These are phyloP conservation scores for Sitta carolinensis DNA, from an alignment of 2,797 vertebrate genomes.

Conservation along the genomic window DNA sequence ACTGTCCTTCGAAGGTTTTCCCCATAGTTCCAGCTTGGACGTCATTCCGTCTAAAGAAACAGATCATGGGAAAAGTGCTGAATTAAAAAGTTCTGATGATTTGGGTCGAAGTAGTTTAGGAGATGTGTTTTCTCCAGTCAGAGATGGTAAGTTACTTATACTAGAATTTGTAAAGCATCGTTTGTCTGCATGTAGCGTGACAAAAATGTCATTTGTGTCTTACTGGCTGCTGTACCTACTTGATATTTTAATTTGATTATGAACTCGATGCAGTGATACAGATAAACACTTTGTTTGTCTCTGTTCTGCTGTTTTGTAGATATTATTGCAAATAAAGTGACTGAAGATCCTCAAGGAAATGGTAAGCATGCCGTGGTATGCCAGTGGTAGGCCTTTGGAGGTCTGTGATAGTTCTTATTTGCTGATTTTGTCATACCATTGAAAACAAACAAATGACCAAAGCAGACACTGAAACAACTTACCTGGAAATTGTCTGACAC, in stretches of 20 bases:
- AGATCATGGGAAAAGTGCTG: constrained; percentile 79
- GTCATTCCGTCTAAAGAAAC: constrained; percentile 80
- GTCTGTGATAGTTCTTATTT: neutral
- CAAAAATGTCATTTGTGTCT: neutral
- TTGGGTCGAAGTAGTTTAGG: constrained; percentile 86
- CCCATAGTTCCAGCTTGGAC: constrained; percentile 74
- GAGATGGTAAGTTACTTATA: constrained; percentile 79
- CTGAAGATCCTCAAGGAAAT: constrained; percentile 76
- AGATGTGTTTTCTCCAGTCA: constrained; percentile 92
- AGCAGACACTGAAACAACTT: neutral
- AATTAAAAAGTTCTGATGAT: constrained; percentile 74
- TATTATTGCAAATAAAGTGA: constrained; percentile 66
- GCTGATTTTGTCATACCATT: neutral
- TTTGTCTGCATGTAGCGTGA: neutral
- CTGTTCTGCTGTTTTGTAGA: constrained; percentile 72
- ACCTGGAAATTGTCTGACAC: neutral
- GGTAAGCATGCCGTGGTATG: constrained; percentile 72
- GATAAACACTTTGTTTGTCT: neutral
- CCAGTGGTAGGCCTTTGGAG: neutral
- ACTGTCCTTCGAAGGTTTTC: constrained; percentile 68
- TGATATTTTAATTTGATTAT: neutral
- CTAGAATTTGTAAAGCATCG: neutral
- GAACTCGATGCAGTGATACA: neutral
- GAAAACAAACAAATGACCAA: neutral
- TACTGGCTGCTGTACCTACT: neutral